Conservation (phyloP, 2,888 invertebrate species). For the Odontothrips loti region DNA sequence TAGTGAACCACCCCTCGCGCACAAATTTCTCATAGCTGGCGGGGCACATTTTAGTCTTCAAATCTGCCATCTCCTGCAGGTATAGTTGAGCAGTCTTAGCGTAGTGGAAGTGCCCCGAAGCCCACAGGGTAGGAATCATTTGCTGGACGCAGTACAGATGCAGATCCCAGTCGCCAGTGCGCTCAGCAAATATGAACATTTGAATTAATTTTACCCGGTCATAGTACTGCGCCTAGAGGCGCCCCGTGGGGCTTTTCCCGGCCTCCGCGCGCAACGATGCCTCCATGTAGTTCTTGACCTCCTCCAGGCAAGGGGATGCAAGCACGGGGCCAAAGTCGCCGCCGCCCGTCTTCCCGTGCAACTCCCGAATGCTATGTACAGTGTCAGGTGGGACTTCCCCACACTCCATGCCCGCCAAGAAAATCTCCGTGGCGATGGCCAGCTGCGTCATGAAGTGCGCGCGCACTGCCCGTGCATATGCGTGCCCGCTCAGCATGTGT, state of each 20-base stretch:
- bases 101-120: conserved; percentile 40
- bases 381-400: not conserved
- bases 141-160: conserved; percentile 38
- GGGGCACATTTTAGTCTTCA: conserved; percentile 38
- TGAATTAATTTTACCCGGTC: not conserved
- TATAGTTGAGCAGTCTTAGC: conserved; percentile 41
- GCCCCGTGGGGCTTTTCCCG: not conserved
- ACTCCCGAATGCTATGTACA: not conserved
- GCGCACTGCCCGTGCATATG: conserved; percentile 41
- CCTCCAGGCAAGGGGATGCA: not conserved
- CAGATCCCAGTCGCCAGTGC: conserved; percentile 41
- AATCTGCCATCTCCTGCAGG: conserved; percentile 41
- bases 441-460: conserved; percentile 41
- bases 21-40: conserved; percentile 38
- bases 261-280: too few relatives aligned
- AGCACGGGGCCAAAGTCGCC: not conserved
- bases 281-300: not conserved
- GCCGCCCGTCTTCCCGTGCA: not conserved
- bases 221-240: not conserved
- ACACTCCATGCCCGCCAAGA: not conserved
- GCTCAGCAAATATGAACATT: conserved; percentile 38
- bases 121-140: conserved; percentile 38
- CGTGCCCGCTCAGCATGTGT: conserved; percentile 42
- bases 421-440: too few relatives aligned
- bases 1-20: conserved; percentile 36